Evolutionary conservation across 2,113 vertebrate species (phyloP), one percentile per base, ranked within the genome.

Genomic region (Artemisiospiza belli): DNA sequence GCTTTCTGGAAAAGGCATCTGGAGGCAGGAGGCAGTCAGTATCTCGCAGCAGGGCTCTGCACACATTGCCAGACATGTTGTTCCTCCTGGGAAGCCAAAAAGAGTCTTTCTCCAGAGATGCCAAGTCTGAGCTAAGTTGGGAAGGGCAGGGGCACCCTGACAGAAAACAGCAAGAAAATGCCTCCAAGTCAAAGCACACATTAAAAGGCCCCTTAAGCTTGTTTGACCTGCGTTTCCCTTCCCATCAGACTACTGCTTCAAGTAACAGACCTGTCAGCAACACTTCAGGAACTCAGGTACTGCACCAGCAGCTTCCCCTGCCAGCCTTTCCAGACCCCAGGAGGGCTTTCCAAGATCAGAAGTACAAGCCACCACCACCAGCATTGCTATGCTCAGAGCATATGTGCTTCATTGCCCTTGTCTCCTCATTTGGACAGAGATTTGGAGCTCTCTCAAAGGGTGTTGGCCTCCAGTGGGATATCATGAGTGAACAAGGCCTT

Each of bases 1-100:
- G 87, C 80, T 96, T 95, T 94, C 92, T 94, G 76, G 64, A 95
- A 95, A 83, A 96, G 79, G 82, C 87, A 80, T 88, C 72, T 83
- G 87, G 90, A 94, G 61, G 66, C 79, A 77, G 63, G 46, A 94
- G 91, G 84, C 8, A 1, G 78, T 76, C 89, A 67, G 70, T 39
- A 14, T 69, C 78, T 91, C 55, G 4, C 81, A 95, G 93, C 55
- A 57, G 75, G 93, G 83, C 90, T 90, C 83, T 81, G 73, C 80
- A 73, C 44, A 49, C 41, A 33, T 44, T 81, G 90, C 81, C 85
- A 96, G 86, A 62, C 11, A 3, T 44, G 62, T n/a, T 78, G 41
- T 4, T 93, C 63, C 76, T 91, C 79, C 79, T 83, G 52, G 63
- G 54, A 95, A 93, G 86, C 64, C 72, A 87, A 90, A 82, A 61